Evolutionary conservation across 2,888 invertebrate species (phyloP).

Genomic region (Leptopilina drosophilae): DNA sequence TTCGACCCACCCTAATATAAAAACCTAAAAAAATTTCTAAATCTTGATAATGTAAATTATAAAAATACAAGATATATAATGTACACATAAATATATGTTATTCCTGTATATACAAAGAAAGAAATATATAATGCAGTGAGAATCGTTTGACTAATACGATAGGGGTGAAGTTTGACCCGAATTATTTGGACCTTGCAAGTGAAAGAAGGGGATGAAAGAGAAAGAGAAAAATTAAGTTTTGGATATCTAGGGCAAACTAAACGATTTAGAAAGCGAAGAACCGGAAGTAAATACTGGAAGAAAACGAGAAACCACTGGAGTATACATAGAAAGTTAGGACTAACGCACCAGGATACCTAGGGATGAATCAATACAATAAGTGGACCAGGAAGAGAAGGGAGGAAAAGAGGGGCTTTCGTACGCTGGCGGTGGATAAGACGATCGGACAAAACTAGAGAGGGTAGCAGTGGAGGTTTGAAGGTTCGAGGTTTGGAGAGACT

Average conservation of each 20-base stretch:
- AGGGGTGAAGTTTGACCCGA: background rate
- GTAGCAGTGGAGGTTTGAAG: background rate
- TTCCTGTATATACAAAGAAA: too few relatives aligned
- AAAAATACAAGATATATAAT: too few relatives aligned
- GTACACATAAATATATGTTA: too few relatives aligned
- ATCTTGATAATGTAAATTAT: too few relatives aligned
- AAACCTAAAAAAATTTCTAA: too few relatives aligned
- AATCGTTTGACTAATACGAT: background rate
- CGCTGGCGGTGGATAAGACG: conserved; percentile 64
- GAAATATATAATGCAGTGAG: background rate
- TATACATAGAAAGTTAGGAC: conserved; percentile 57
- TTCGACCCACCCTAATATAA: too few relatives aligned
- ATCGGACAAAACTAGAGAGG: conserved; percentile 53
- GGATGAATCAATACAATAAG: conserved; percentile 76
- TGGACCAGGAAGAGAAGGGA: conserved; percentile 69
- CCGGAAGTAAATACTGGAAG: conserved; percentile 25
- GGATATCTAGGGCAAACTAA: conserved; percentile 30
- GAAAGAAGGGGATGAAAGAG: background rate
- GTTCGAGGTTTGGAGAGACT: conserved; percentile 55
- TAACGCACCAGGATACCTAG: conserved; percentile 66
- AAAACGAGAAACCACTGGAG: conserved; percentile 41
- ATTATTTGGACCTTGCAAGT: background rate
- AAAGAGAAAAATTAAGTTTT: conserved; percentile 24
- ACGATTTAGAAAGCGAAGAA: conserved; percentile 9
- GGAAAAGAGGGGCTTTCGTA: too few relatives aligned